These are phyloP conservation scores for Schrankia costaestrigalis DNA, from an alignment of 2,888 invertebrate species.

Conservation along the genomic window DNA sequence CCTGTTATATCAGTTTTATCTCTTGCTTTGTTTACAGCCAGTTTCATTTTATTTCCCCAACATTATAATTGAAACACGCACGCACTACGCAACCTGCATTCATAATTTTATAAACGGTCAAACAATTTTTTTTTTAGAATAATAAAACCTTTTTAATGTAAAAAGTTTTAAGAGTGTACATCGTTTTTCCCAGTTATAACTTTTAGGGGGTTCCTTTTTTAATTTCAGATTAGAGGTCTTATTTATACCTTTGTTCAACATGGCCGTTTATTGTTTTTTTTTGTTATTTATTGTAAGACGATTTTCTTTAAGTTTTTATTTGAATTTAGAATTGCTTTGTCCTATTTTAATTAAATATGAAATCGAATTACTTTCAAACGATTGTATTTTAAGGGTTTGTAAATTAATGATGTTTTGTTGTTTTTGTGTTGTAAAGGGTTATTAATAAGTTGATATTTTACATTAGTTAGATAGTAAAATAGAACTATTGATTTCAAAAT, in stretches of 20 bases:
- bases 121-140: conserved; percentile 41
- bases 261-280: conserved; percentile 20
- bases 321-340: background rate
- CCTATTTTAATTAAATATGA: no score
- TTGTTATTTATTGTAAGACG: conserved; percentile 8
- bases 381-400: no score
- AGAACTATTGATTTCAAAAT: no score
- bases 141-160: conserved; percentile 49
- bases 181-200: conserved; percentile 26
- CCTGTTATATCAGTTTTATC: conserved; percentile 24
- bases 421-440: no score
- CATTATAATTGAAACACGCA: conserved; percentile 61
- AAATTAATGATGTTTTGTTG: no score
- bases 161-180: conserved; percentile 46
- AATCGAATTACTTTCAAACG: no score
- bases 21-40: conserved; percentile 27
- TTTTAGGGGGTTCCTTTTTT: conserved; percentile 28
- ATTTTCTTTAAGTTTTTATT: conserved; percentile 1
- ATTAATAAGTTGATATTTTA: no score
- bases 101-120: conserved; percentile 49
- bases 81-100: conserved; percentile 45
- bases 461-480: no score
- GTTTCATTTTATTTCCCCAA: conserved; percentile 28
- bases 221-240: conserved; percentile 28
- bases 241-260: conserved; percentile 21